phyloP scores from a whole-genome alignment of 2,888 invertebrate genomes.

The Amblyjoppa fuscipennis region DNA sequence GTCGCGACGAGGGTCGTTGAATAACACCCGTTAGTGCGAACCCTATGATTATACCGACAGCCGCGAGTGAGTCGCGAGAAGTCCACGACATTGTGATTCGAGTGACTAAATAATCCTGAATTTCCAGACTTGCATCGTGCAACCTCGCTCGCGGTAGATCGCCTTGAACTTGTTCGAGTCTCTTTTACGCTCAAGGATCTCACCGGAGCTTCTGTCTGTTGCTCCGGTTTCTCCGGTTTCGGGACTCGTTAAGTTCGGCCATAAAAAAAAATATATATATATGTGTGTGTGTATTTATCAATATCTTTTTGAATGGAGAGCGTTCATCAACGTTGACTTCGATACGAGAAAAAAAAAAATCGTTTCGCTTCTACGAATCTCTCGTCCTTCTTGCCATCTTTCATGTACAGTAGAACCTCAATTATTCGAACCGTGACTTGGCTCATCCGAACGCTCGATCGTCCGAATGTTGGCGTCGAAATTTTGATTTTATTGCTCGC shows the following conservation, averaged over 20 bases:
- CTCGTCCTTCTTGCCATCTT: background rate
- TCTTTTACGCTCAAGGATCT: background rate
- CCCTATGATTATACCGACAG: constrained; percentile 8
- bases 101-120: constrained; percentile 9
- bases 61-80: background rate
- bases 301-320: background rate
- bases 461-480: too few relatives aligned
- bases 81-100: background rate
- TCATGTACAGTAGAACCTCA: background rate
- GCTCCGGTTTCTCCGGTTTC: background rate
- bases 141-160: constrained; percentile 35
- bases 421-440: too few relatives aligned
- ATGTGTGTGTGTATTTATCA: background rate
- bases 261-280: background rate
- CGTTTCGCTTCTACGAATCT: background rate
- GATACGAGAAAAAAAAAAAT: background rate
- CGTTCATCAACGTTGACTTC: background rate
- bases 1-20: background rate
- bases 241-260: background rate
- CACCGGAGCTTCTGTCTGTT: too few relatives aligned
- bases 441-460: too few relatives aligned
- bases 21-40: background rate
- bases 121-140: background rate
- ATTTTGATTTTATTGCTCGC: too few relatives aligned
- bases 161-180: constrained; percentile 62